Evolutionary conservation across 1,140 invertebrate species (phyloP).

Genomic region (Asobara japonica): DNA sequence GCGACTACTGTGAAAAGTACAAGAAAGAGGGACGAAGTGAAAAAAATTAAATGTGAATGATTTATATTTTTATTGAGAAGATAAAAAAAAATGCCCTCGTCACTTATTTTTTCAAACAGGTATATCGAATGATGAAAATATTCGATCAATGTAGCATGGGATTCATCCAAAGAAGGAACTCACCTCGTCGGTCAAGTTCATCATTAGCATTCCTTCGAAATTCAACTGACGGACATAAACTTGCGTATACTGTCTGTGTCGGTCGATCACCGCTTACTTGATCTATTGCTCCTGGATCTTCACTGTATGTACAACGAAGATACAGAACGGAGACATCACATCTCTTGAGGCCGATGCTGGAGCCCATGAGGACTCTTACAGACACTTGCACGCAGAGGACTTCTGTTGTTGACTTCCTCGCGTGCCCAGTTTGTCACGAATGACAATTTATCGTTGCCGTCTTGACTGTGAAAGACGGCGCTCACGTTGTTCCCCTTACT

Average conservation of each 20-base stretch:
- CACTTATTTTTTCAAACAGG: too few species aligned
- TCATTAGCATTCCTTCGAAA: constrained; percentile 33
- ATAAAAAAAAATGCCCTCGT: too few species aligned
- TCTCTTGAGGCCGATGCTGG: background rate
- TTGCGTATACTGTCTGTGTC: background rate
- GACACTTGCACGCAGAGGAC: background rate
- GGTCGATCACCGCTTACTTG: constrained; percentile 31
- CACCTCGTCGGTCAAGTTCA: background rate
- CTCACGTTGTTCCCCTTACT: constrained; percentile 2
- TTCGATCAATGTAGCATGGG: background rate
- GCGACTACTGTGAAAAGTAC: too few species aligned
- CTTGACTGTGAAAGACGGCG: background rate
- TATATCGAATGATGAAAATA: too few species aligned
- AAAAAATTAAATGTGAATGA: too few species aligned
- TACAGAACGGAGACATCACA: background rate
- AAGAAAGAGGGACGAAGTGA: too few species aligned
- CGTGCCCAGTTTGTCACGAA: constrained; percentile 45
- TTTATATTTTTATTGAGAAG: too few species aligned
- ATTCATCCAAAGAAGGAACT: background rate
- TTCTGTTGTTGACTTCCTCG: constrained; percentile 27
- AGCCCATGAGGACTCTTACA: background rate
- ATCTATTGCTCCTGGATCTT: constrained; percentile 32
- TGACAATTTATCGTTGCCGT: constrained; percentile 41
- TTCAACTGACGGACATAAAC: constrained; percentile 16
- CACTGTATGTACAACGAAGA: background rate